Base-by-base conservation (phyloP, 2,113 vertebrate species). In the Amazona vittata region DNA sequence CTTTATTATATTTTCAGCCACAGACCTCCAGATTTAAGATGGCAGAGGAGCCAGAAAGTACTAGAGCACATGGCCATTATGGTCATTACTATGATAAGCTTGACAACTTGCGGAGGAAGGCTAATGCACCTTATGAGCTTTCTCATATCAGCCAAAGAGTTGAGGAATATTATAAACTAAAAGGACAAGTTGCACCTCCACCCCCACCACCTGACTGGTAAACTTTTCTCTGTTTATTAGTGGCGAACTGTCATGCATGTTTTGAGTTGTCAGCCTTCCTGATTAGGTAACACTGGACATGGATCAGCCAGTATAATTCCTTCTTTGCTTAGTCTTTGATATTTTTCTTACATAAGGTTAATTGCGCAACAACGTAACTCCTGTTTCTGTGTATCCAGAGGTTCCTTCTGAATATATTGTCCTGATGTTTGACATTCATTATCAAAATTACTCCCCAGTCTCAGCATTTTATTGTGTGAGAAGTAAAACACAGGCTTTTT, bases 61-160 rank as follows among this genome's bases (percentile, higher is more conserved):
- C 85, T 49, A 95, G 88, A 91, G 62, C 87, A 3, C 81, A 9
- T 91, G 96, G 91, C 49, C 95, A 78, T 64, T 99, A 98, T 90
- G 95, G 92, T 35, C 97, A 98, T 94, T 98, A 98, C 83, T 98
- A 98, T 65, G 97, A 96, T 73, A 98, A 98, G 74, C 97, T 99
- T 79, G 98, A 98, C 52, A 96, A 91, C 75, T 79, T 98, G n/a
- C 96, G 98, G 63, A 97, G 95, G 75, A 98, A 95, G 91, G 80
- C 67, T 46, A 73, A 91, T 20, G 95, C 92, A 52, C 94, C 83
- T 29, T 46, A 67, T 57, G 75, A 88, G 89, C 68, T 86, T 62
- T 92, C 92, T 94, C 83, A 26, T 10, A 47, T 92, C 74, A 93
- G 76, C 50, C 94, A 96, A 39, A 91, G 80, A 82, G 63, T 78